Evolutionary conservation across 2,888 invertebrate genomes (phyloP).

Genomic region (Mythimna ferrago): DNA sequence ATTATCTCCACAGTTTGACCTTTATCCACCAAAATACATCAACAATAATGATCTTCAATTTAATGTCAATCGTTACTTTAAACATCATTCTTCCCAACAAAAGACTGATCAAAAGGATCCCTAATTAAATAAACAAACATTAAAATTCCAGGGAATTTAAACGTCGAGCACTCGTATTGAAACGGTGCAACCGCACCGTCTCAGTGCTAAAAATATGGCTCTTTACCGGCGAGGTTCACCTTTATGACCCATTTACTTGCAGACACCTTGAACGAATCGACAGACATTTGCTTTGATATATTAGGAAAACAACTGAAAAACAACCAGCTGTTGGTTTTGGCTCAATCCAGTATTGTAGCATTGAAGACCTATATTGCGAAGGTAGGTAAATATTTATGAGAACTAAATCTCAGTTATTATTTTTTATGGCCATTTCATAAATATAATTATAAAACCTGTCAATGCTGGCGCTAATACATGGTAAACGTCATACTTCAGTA

Average conservation of each 20-base stretch:
- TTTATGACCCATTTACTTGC: conserved; percentile 48
- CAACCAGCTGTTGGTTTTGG: conserved; percentile 42
- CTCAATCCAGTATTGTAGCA: conserved; percentile 33
- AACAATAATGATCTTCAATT: conserved; percentile 9
- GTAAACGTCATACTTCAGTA: neutral
- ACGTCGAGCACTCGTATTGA: neutral
- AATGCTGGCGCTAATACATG: no score
- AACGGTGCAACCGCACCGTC: neutral
- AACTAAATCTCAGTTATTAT: neutral
- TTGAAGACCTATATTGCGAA: conserved; percentile 13
- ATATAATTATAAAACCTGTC: neutral
- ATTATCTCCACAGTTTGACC: neutral
- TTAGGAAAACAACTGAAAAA: conserved; percentile 40
- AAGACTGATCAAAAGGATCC: conserved; percentile 43
- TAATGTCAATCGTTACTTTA: conserved; percentile 2
- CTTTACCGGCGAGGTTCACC: conserved; percentile 34
- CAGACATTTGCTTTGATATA: conserved; percentile 50
- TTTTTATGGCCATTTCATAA: neutral
- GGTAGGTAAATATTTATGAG: conserved; percentile 36
- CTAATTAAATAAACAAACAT: conserved; percentile 47
- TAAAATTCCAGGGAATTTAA: conserved; percentile 18
- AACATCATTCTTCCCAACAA: conserved; percentile 20
- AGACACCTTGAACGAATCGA: conserved; percentile 48
- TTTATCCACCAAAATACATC: neutral
- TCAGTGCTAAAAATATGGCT: conserved; percentile 43